Conservation (phyloP, 2,113 vertebrate genomes). For the Pungitius pungitius region DNA sequence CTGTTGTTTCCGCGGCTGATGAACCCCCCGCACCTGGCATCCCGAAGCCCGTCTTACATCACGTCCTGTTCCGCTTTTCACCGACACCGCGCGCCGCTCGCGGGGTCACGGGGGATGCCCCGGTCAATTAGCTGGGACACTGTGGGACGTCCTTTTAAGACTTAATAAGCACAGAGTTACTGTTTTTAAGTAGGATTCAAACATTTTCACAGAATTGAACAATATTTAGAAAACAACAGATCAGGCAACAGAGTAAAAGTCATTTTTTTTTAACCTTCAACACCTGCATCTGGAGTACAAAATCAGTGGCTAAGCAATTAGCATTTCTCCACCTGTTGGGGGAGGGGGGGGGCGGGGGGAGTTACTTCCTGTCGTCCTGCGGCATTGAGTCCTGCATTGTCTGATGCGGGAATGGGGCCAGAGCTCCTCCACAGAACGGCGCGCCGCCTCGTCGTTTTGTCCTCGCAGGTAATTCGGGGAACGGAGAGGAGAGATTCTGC, state of each 20-base stretch:
- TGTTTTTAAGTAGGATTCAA: background rate
- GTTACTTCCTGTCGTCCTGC: too few relatives aligned
- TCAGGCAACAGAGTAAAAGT: background rate
- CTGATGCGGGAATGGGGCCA: background rate
- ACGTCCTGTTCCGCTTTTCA: too few relatives aligned
- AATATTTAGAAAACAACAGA: slow-evolving; percentile 20
- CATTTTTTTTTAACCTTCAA: slow-evolving; percentile 26
- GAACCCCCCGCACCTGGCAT: too few relatives aligned
- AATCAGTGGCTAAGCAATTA: slow-evolving; percentile 24
- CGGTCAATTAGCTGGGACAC: too few relatives aligned
- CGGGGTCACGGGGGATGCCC: too few relatives aligned
- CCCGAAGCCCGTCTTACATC: too few relatives aligned
- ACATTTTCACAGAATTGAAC: slow-evolving; percentile 10
- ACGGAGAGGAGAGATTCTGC: slow-evolving; percentile 14
- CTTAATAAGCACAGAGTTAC: too few relatives aligned
- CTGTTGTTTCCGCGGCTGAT: slow-evolving; percentile 75
- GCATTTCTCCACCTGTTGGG: too few relatives aligned
- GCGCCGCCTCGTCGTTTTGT: slow-evolving; percentile 24
- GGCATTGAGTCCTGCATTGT: too few relatives aligned
- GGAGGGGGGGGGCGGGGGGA: too few relatives aligned
- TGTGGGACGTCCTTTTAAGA: too few relatives aligned
- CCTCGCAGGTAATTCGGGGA: slow-evolving; percentile 42
- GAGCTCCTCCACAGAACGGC: background rate
- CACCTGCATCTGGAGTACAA: slow-evolving; percentile 18
- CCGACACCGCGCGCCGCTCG: too few relatives aligned